These are phyloP conservation scores for Gnathonemus echidnorhynchus DNA, from an alignment of 2,113 vertebrate genomes.

Conservation along the genomic window DNA sequence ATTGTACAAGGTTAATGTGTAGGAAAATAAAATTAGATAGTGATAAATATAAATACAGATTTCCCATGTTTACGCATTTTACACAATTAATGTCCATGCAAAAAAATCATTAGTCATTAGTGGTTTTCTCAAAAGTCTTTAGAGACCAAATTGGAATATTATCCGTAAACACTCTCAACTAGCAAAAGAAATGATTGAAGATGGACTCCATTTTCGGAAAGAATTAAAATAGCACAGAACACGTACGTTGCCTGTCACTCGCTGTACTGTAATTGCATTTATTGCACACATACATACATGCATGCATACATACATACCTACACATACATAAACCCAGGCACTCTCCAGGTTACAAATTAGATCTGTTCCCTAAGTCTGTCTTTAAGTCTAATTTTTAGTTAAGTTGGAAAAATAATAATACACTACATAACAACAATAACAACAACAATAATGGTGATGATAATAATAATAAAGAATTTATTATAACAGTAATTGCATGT, in stretches of 20 bases:
- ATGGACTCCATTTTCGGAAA: not conserved
- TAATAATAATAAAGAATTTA: not conserved
- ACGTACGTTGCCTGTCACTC: not conserved
- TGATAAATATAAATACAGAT: not conserved
- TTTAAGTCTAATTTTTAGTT: not conserved
- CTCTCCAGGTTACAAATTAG: not conserved
- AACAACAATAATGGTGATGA: not conserved
- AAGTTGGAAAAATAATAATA: not conserved
- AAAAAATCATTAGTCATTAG: not conserved
- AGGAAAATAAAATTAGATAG: not conserved
- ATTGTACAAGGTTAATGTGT: not conserved
- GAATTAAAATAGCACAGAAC: not conserved
- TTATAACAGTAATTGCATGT: not conserved
- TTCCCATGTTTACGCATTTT: not conserved
- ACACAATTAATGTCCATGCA: not conserved
- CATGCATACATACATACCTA: not conserved
- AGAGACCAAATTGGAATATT: not conserved
- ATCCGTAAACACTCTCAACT: not conserved
- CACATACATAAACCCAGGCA: not conserved
- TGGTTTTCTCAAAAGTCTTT: not conserved
- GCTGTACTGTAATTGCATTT: not conserved
- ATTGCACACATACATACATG: not conserved
- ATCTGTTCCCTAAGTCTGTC: not conserved
- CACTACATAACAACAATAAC: not conserved
- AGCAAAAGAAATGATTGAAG: not conserved